Percentiles rank a stretch among this genome's conserved stretches.
Conservation (phyloP, 1,140 invertebrate species). For the Phymastichus coffea region DNA sequence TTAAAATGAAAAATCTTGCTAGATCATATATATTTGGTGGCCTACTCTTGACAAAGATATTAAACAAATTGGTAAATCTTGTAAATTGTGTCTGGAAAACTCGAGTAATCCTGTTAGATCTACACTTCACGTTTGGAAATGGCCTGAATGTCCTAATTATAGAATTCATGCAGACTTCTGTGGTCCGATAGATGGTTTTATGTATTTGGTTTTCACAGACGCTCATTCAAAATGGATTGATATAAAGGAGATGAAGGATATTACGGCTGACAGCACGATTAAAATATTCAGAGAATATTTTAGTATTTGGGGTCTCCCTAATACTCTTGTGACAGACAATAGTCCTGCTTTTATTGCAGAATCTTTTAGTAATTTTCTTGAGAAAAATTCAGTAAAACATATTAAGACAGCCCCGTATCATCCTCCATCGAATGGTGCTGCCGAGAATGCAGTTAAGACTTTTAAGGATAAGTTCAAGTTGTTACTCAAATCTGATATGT, state of each 20-base stretch:
- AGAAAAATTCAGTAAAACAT: constrained; percentile 11
- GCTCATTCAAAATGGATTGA: constrained; percentile 30
- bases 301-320: constrained; percentile 21
- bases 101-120: constrained; percentile 27
- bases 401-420: constrained; percentile 29
- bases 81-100: constrained; percentile 12
- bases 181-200: constrained; percentile 8
- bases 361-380: constrained; percentile 19
- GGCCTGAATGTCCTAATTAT: constrained; percentile 34
- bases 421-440: no score
- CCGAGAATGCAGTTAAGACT: constrained; percentile 26
- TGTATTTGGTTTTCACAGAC: constrained; percentile 26
- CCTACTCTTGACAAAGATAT: constrained; percentile 16
- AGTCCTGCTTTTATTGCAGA: constrained; percentile 23
- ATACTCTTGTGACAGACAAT: constrained; percentile 31
- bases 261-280: no score
- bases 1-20: not conserved
- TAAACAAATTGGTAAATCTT: constrained; percentile 11
- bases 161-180: constrained; percentile 39
- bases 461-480: no score
- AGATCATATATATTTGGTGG: constrained; percentile 8
- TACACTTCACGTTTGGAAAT: constrained; percentile 38
- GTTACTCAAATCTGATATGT: not conserved
- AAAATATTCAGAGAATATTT: constrained; percentile 30
- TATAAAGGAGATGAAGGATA: no score